A percentile compares a stretch with the other conserved stretches of the same genome.
Evolutionary conservation across 2,888 invertebrate genomes (phyloP).

Genomic region (Cistogaster globosa): DNA sequence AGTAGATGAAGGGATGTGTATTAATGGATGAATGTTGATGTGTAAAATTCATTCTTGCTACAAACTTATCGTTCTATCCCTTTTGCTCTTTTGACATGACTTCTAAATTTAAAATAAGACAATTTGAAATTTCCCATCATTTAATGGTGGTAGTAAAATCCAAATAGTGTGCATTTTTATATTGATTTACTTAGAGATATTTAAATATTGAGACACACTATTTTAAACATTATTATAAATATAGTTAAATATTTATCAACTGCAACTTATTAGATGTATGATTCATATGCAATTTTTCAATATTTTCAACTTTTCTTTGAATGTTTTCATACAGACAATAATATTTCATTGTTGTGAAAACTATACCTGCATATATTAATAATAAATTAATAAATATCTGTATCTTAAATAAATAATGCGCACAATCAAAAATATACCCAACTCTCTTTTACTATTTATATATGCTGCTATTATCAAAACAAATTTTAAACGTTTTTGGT

Average conservation of each 20-base stretch:
- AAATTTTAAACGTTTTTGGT: background rate
- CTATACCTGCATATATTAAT: slow-evolving; percentile 23
- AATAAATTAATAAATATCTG: too few relatives aligned
- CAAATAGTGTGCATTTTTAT: background rate
- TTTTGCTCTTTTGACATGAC: slow-evolving; percentile 24
- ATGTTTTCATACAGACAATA: background rate
- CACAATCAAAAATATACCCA: slow-evolving; percentile 41
- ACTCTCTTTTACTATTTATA: background rate
- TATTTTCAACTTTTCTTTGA: background rate
- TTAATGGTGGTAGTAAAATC: slow-evolving; percentile 12
- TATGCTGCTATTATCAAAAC: background rate
- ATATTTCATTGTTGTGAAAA: background rate
- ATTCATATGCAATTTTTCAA: background rate
- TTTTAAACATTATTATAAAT: background rate
- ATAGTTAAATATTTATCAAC: background rate
- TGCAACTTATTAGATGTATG: background rate
- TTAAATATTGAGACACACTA: background rate
- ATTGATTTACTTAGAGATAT: slow-evolving; percentile 26
- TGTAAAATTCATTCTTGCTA: slow-evolving; percentile 20
- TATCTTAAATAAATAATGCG: slow-evolving; percentile 25
- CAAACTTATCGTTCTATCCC: slow-evolving; percentile 25
- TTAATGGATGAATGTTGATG: slow-evolving; percentile 30
- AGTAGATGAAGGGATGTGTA: slow-evolving; percentile 19
- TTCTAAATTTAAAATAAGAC: background rate
- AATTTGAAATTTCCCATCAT: slow-evolving; percentile 12